A percentile compares a stretch with the other conserved stretches of the same genome.
These are phyloP conservation scores for Cenopis cana DNA, from an alignment of 2,888 invertebrate genomes.

Conservation along the genomic window DNA sequence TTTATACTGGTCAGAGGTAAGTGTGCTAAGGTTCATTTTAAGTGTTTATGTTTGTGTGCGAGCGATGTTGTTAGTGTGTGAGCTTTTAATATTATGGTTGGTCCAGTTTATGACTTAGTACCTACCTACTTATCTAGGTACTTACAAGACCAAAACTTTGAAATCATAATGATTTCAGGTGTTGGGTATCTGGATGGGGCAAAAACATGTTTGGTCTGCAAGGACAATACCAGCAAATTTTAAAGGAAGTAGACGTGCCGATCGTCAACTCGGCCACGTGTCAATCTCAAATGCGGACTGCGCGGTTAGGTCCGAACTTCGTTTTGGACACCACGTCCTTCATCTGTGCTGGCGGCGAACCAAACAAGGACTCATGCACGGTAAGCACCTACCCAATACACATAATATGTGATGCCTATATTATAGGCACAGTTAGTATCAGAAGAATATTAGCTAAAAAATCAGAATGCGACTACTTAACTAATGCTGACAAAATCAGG, in stretches of 20 bases:
- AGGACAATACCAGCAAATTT: conserved; percentile 86
- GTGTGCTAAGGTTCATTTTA: not conserved
- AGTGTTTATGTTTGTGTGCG: too few species aligned
- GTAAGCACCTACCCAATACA: conserved; percentile 72
- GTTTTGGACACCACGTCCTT: conserved; percentile 88
- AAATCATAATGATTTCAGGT: conserved; percentile 61
- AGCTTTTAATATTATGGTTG: not conserved
- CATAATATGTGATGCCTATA: too few species aligned
- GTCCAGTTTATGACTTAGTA: too few species aligned
- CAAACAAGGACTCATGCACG: conserved; percentile 91
- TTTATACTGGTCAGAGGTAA: conserved; percentile 82
- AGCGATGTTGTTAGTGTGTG: too few species aligned
- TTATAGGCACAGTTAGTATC: too few species aligned
- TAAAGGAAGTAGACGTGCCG: conserved; percentile 91
- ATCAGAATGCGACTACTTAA: too few species aligned
- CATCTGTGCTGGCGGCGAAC: conserved; percentile 92
- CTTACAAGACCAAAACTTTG: too few species aligned
- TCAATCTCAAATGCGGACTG: conserved; percentile 86
- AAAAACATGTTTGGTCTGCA: conserved; percentile 88
- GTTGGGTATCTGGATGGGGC: conserved; percentile 95
- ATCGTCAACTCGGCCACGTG: conserved; percentile 88
- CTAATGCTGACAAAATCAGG: too few species aligned
- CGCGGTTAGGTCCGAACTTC: conserved; percentile 87
- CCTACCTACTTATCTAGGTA: too few species aligned
- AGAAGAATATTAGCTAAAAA: too few species aligned